Base-by-base conservation (phyloP, 2,797 vertebrate genomes). In the Poecilia wingei region DNA sequence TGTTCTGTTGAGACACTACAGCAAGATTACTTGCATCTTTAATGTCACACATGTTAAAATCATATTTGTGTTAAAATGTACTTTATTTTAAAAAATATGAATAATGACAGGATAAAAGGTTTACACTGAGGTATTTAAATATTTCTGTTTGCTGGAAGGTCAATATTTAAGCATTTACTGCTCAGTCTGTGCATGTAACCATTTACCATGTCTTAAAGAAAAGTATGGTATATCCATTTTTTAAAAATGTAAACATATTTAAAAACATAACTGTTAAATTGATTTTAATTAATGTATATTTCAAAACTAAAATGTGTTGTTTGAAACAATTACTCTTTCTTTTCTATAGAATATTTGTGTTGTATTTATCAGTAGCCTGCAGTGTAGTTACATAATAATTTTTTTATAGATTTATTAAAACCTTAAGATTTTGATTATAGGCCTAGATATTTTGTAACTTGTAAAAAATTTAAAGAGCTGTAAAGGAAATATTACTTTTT, bases 11-110 rank as follows among this genome's bases (percentile, higher is more conserved):
- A 87, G 88, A 79, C 25, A 47, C 76, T 83, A 33, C 13, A 31
- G 49, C 31, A 77, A 77, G 77, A 86, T 74, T 53, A 79, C 36
- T 86, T 53, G 9, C 59, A 41, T 74, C 87, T 87, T 90, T 92
- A 86, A 91, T 92, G 81, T 86, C 51, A 86, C 87, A 84, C 85
- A 73, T 72, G 79, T 49, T 71, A 79, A 81, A 77, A 85, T 76
- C 51, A 28, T 77, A 77, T 72, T 82, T 76, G 72, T 90, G 84
- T 86, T 92, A 84, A 86, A 88, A 81, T 76, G 2, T 33, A 79
- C 74, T 73, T 82, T 68, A 87, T 88, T 88, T 88, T 86, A 89
- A 77, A 84, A 76, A 79, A 81, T 79, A 86, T 90, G 82, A 93
- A 93, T 91, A 86, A 88, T 84, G 84, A 89, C 87, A 36, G 31